Evolutionary conservation across 2,888 invertebrate species (phyloP), one percentile per base, ranked within the genome.

Genomic region (Drosophila subsilvestris): DNA sequence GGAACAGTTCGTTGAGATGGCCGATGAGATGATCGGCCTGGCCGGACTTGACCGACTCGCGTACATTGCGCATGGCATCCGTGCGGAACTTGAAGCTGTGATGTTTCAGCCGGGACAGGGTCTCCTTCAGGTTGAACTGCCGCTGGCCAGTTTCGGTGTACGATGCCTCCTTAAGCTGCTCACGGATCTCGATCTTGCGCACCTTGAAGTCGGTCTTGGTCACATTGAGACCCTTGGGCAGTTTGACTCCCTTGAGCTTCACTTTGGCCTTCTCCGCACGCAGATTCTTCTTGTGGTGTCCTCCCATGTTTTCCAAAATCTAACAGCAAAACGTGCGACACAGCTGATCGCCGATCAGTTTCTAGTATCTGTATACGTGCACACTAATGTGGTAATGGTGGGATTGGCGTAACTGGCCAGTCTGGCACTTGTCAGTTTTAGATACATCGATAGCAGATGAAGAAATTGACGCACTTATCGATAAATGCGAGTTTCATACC

Each of bases 191-290:
- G 78, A 98, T 97, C 89, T 97, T 96, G 86, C 96, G 96, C 0
- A 97, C 94, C 93, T 98, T 97, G 87, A 98, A 98, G 82, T 95
- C 95, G 0, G 97, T 96, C 90, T 97, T 95, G 0, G 98, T 98
- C 5, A 97, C 95, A 94, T 98, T 98, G 57, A 95, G 94, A 8
- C 97, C 97, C 93, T 97, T 98, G 0, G 96, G 96, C 57, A 98
- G 91, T 91, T 96, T 94, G 66, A 96, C 95, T 20, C 95, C 94
- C 92, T 98, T 98, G 37, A 98, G 91, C 91, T 98, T 97, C 0
- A 96, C 95, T 93, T 98, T 98, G 0, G 96, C 94, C 90, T 97
- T 98, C 91, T 98, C 98, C 0, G 95, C 94, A 80, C 96, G 96
- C 4, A 96, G 92, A 81, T 95, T 94, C 88, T 96, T 97, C 89